Evolutionary conservation across 1,140 invertebrate species (phyloP).

Genomic region (Psix sp.): DNA sequence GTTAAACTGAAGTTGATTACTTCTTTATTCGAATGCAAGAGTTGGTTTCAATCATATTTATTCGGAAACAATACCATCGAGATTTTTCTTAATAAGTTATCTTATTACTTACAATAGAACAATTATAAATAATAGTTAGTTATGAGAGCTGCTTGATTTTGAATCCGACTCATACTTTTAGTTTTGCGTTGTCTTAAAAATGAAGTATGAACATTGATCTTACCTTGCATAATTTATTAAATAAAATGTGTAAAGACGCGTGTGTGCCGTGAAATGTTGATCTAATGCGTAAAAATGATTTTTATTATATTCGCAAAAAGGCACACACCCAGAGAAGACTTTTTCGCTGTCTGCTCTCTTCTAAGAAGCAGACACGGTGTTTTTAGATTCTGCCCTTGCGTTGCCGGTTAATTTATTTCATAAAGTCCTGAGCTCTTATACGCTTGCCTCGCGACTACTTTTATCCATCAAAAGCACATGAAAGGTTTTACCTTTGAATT

Average conservation of each 20-base stretch:
- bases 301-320: slow-evolving; percentile 46
- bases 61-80: too few relatives aligned
- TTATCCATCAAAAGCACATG: slow-evolving; percentile 49
- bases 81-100: too few relatives aligned
- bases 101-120: too few relatives aligned
- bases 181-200: too few relatives aligned
- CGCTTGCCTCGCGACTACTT: slow-evolving; percentile 46
- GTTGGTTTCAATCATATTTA: too few relatives aligned
- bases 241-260: slow-evolving; percentile 4
- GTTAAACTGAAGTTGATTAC: too few relatives aligned
- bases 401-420: slow-evolving; percentile 55
- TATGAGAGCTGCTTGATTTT: too few relatives aligned
- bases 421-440: slow-evolving; percentile 42
- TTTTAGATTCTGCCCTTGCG: slow-evolving; percentile 40
- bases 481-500: slow-evolving; percentile 56
- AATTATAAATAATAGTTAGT: too few relatives aligned
- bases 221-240: slow-evolving; percentile 9
- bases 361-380: slow-evolving; percentile 25
- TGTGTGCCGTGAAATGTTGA: slow-evolving; percentile 15
- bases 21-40: too few relatives aligned
- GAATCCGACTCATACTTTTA: too few relatives aligned
- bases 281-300: slow-evolving; percentile 29
- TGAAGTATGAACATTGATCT: slow-evolving; percentile 18
- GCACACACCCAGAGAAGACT: slow-evolving; percentile 25
- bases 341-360: slow-evolving; percentile 19